Conservation (phyloP, 1,140 invertebrate species). For the Phymastichus coffea region DNA sequence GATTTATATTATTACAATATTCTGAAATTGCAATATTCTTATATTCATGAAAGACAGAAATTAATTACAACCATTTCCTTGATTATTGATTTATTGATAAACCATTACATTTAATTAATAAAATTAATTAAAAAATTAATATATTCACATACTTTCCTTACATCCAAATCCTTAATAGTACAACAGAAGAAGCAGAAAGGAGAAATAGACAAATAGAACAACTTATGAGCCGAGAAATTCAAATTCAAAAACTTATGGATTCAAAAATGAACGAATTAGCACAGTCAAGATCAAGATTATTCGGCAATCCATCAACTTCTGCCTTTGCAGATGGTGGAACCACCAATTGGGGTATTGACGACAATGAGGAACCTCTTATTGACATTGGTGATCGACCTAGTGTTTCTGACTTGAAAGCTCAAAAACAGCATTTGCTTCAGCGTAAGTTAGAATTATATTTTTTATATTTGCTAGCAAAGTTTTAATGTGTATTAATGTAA, state of each 20-base stretch:
- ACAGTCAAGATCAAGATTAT: constrained; percentile 36
- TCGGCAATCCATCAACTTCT: constrained; percentile 38
- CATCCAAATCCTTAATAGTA: constrained; percentile 49
- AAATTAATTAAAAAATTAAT: constrained; percentile 4
- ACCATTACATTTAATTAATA: not conserved
- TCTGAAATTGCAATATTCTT: too few relatives aligned
- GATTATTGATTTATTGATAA: not conserved
- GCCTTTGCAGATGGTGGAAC: constrained; percentile 55
- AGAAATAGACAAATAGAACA: constrained; percentile 61
- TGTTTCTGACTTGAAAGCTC: constrained; percentile 38
- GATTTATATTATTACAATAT: too few relatives aligned
- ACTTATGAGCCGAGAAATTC: constrained; percentile 60
- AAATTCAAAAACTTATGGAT: constrained; percentile 61
- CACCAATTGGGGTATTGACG: constrained; percentile 52
- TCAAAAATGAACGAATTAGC: constrained; percentile 43
- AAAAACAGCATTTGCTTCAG: constrained; percentile 41
- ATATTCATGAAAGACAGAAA: too few relatives aligned
- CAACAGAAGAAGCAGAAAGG: constrained; percentile 63
- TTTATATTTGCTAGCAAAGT: not conserved
- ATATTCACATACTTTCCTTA: constrained; percentile 36
- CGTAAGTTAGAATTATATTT: constrained; percentile 33
- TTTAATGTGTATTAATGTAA: not conserved
- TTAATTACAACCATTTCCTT: not conserved
- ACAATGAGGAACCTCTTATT: constrained; percentile 44
- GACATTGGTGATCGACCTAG: constrained; percentile 38